These are phyloP conservation scores for Ondatra zibethicus DNA, from an alignment of 2,113 vertebrate genomes.

Conservation along the genomic window DNA sequence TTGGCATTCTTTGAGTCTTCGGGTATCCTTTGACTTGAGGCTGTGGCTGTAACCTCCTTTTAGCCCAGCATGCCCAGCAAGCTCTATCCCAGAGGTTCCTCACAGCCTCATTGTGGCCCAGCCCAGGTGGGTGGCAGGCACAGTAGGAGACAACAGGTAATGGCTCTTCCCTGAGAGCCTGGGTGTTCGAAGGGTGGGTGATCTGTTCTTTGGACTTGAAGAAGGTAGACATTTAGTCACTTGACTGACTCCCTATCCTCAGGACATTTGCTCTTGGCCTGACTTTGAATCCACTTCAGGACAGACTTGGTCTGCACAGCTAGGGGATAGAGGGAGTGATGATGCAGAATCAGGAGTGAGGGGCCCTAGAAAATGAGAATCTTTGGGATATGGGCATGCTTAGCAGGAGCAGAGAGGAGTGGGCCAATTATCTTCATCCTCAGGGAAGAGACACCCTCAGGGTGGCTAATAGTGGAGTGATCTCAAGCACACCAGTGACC, in stretches of 20 bases:
- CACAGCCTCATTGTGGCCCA: background rate
- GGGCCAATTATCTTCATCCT: fast-evolving
- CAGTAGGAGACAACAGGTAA: background rate
- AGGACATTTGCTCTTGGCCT: too few species aligned
- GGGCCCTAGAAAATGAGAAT: background rate
- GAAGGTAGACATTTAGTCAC: background rate
- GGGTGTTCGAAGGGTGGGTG: background rate
- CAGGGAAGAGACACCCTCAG: background rate
- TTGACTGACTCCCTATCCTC: background rate
- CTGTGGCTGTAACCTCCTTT: background rate
- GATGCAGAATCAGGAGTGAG: background rate
- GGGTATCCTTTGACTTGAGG: background rate
- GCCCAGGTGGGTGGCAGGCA: background rate
- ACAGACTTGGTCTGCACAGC: background rate
- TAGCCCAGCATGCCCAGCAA: background rate
- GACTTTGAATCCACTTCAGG: too few species aligned
- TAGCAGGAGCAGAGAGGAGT: background rate
- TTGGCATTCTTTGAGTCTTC: background rate
- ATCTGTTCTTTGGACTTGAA: background rate
- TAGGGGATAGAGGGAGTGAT: fast-evolving
- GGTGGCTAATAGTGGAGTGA: fast-evolving
- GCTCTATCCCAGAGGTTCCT: background rate
- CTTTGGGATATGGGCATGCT: fast-evolving
- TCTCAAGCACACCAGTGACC: fast-evolving
- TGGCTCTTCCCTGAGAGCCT: background rate